Evolutionary conservation across 2,888 invertebrate species (phyloP).

Genomic region (Polydrusus pterygomalis): DNA sequence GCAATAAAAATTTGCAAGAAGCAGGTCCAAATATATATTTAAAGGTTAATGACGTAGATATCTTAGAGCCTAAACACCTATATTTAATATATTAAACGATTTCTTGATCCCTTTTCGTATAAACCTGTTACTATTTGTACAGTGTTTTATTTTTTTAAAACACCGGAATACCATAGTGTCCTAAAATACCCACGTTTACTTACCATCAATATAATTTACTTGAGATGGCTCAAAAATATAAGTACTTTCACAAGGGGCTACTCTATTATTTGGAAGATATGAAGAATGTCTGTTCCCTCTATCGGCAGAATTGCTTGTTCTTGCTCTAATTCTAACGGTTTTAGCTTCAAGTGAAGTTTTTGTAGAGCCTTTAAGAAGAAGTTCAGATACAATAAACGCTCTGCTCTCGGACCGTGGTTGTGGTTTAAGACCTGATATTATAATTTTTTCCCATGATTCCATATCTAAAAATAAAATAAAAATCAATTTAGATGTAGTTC

Average conservation of each 20-base stretch:
- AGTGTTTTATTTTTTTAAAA: no score
- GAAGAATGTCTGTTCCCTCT: conserved; percentile 70
- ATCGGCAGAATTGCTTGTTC: conserved; percentile 69
- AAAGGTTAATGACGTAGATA: no score
- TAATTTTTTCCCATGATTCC: conserved; percentile 85
- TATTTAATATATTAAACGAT: no score
- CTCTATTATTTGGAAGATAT: conserved; percentile 70
- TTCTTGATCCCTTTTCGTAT: no score
- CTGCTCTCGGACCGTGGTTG: conserved; percentile 82
- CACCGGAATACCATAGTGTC: neutral
- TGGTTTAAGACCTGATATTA: conserved; percentile 77
- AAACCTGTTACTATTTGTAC: no score
- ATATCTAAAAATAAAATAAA: conserved; percentile 73
- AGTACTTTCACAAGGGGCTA: conserved; percentile 70
- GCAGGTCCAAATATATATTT: no score
- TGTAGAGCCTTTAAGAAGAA: conserved; percentile 69
- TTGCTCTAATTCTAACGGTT: conserved; percentile 62
- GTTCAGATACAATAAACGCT: conserved; percentile 78
- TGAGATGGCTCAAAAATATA: conserved; percentile 72
- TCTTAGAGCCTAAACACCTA: no score
- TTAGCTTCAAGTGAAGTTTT: conserved; percentile 62
- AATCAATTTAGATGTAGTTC: neutral
- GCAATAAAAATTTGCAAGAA: neutral
- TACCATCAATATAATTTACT: conserved; percentile 71
- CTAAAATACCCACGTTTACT: conserved; percentile 5